Evolutionary conservation across 2,113 vertebrate species (phyloP).

Genomic region (Sylvietta virens): DNA sequence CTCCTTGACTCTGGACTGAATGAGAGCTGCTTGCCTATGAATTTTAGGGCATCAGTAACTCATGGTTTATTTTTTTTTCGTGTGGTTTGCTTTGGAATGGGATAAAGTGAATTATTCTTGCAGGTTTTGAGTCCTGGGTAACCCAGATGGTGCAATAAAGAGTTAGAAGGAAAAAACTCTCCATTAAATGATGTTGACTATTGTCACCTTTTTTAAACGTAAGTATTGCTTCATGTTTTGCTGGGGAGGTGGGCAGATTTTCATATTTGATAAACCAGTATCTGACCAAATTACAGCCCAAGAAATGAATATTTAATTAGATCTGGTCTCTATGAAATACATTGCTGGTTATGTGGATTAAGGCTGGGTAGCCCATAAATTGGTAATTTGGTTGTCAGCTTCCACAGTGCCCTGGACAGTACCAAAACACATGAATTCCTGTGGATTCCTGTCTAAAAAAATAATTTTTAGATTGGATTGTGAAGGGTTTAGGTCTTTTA

Average conservation of each 20-base stretch:
- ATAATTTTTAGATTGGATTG: background rate
- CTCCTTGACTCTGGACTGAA: background rate
- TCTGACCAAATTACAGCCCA: background rate
- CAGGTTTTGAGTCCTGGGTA: background rate
- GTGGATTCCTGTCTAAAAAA: constrained; percentile 1
- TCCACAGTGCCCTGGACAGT: background rate
- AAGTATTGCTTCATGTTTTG: background rate
- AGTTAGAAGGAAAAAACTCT: background rate
- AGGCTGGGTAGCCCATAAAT: background rate
- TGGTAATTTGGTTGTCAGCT: constrained; percentile 33
- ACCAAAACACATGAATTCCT: background rate
- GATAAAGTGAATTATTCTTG: background rate
- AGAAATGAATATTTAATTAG: background rate
- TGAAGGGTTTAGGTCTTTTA: background rate
- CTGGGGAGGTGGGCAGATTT: background rate
- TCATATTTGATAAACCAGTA: background rate
- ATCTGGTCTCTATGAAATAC: background rate
- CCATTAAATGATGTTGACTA: background rate
- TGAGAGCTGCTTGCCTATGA: background rate
- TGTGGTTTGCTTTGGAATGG: background rate
- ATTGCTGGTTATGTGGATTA: background rate
- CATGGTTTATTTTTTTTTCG: background rate
- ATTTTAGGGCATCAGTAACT: background rate
- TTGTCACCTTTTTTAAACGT: background rate
- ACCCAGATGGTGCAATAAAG: background rate